phyloP scores from a whole-genome alignment of 2,113 vertebrate genomes.

The Columbina picui region DNA sequence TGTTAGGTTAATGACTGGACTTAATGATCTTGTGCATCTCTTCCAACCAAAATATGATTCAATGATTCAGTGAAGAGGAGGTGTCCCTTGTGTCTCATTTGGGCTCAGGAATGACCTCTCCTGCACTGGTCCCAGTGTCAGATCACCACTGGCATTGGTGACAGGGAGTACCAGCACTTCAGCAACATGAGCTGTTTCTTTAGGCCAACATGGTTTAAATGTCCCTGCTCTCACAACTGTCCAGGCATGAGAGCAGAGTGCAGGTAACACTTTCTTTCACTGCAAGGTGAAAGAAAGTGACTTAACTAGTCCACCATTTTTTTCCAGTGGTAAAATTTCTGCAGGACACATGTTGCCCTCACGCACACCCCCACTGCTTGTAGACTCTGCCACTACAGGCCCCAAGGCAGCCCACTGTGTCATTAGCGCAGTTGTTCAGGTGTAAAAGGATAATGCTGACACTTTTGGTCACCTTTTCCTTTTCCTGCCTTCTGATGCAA shows the following conservation, averaged over 20 bases:
- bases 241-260: background rate
- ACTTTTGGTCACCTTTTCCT: background rate
- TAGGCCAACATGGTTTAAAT: background rate
- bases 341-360: background rate
- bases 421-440: background rate
- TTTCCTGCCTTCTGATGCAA: background rate
- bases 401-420: background rate
- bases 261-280: background rate
- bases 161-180: rapidly evolving
- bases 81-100: background rate
- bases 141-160: background rate
- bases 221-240: background rate
- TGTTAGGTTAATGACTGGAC: too few species aligned
- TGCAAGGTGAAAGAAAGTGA: background rate
- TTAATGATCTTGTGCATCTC: too few species aligned
- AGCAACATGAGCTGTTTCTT: background rate
- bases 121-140: background rate
- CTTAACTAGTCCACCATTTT: background rate
- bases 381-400: background rate
- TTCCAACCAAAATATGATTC: too few species aligned
- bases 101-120: background rate
- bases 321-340: background rate
- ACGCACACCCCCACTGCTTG: background rate
- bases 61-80: rapidly evolving
- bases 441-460: background rate